phyloP scores from a whole-genome alignment of 2,113 vertebrate species.

The Numenius arquata region DNA sequence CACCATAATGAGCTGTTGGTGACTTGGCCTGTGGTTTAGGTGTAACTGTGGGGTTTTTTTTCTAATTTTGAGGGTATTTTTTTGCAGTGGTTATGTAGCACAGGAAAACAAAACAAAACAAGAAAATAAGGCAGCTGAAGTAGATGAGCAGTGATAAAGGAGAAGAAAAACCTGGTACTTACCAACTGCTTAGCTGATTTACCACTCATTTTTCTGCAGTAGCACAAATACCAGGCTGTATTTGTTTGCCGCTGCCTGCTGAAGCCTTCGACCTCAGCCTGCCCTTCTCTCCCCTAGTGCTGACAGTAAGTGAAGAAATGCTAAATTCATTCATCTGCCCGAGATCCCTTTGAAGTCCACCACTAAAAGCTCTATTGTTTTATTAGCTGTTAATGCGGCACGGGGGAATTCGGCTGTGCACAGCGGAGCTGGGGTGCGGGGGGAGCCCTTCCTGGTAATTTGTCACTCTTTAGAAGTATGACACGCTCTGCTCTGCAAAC shows the following conservation, averaged over 20 bases:
- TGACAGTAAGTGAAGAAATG: conserved; percentile 65
- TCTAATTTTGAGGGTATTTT: background rate
- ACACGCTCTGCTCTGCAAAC: conserved; percentile 9
- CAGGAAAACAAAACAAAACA: background rate
- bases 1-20: background rate
- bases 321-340: conserved; percentile 68
- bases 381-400: conserved; percentile 65
- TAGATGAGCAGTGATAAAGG: background rate
- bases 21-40: background rate
- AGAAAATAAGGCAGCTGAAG: background rate
- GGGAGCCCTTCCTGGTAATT: conserved; percentile 55
- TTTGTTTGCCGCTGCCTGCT: conserved; percentile 41
- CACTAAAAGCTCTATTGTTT: conserved; percentile 71
- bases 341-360: conserved; percentile 53
- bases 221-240: conserved; percentile 46
- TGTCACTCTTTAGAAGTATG: conserved; percentile 51
- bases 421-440: conserved; percentile 20
- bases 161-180: background rate
- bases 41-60: background rate
- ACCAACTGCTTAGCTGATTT: background rate
- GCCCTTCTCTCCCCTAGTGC: conserved; percentile 48
- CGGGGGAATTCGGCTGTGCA: background rate
- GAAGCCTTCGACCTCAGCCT: conserved; percentile 49
- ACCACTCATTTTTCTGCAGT: conserved; percentile 40
- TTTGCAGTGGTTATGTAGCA: background rate